phyloP scores from a whole-genome alignment of 1,140 invertebrate species.

The Panulirus ornatus region DNA sequence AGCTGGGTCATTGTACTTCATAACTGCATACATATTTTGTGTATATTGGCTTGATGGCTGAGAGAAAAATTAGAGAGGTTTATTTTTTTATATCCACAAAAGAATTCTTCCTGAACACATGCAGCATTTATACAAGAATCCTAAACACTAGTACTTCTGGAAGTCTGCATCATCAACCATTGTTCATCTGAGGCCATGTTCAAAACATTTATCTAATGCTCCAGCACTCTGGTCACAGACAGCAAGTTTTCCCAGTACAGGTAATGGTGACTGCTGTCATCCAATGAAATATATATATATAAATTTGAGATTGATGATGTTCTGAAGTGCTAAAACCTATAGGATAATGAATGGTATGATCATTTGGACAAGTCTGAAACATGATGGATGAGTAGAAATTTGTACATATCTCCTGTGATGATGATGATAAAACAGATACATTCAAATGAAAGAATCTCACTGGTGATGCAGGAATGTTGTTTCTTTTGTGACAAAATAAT shows the following conservation, averaged over 20 bases:
- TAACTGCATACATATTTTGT: too few species aligned
- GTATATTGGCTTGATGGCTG: too few species aligned
- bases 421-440: slow-evolving; percentile 60
- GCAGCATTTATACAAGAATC: neutral
- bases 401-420: slow-evolving; percentile 56
- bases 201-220: neutral
- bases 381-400: slow-evolving; percentile 64
- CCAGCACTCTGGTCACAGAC: neutral
- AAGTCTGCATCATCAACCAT: neutral
- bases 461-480: slow-evolving; percentile 51
- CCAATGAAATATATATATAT: slow-evolving; percentile 18
- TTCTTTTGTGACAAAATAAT: neutral
- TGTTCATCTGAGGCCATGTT: neutral
- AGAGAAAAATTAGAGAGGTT: too few species aligned
- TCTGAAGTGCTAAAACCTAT: slow-evolving; percentile 33
- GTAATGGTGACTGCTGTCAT: neutral
- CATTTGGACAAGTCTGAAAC: slow-evolving; percentile 34
- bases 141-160: neutral
- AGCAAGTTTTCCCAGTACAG: slow-evolving; percentile 1
- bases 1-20: too few species aligned
- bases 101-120: neutral
- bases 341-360: slow-evolving; percentile 43
- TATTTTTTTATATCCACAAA: too few species aligned
- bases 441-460: slow-evolving; percentile 40
- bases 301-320: slow-evolving; percentile 30